Evolutionary conservation across 92 coral and sea anemone species (phyloP).

Genomic region (Epizoanthus stellaris): DNA sequence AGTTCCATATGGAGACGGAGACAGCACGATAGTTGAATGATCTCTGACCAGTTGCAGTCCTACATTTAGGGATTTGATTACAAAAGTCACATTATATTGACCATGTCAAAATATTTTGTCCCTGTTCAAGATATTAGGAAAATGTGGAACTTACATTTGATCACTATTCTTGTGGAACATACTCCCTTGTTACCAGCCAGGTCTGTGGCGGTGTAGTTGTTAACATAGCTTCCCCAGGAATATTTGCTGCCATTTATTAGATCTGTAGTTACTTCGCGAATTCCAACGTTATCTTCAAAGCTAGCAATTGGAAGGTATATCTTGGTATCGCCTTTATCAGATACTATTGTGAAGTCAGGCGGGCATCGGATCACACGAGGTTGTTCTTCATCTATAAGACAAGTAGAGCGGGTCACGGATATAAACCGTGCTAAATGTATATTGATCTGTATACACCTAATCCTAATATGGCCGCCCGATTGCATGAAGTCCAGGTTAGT

Average conservation of each 20-base stretch:
- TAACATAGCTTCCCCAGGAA: constrained; percentile 53
- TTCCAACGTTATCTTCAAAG: constrained; percentile 67
- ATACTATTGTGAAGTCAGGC: constrained; percentile 9
- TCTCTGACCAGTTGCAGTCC: too few species aligned
- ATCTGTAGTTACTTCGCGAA: constrained; percentile 42
- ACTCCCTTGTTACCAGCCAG: constrained; percentile 57
- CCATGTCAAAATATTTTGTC: too few species aligned
- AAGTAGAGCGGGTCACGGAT: not conserved
- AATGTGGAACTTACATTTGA: not conserved
- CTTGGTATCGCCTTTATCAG: not conserved
- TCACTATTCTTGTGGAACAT: constrained; percentile 14
- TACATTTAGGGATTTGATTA: too few species aligned
- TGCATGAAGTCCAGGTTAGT: too few species aligned
- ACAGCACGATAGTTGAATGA: too few species aligned
- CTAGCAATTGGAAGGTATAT: constrained; percentile 52
- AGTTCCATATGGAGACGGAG: too few species aligned
- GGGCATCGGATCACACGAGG: constrained; percentile 59
- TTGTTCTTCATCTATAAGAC: constrained; percentile 51
- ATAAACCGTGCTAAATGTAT: too few species aligned
- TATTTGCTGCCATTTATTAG: constrained; percentile 52
- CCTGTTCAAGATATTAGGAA: too few species aligned
- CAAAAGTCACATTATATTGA: too few species aligned
- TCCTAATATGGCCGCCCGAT: too few species aligned
- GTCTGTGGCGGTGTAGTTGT: constrained; percentile 65
- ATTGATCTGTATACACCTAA: too few species aligned